Conservation (phyloP, 2,113 vertebrate genomes). For the Amazona guildingii region DNA sequence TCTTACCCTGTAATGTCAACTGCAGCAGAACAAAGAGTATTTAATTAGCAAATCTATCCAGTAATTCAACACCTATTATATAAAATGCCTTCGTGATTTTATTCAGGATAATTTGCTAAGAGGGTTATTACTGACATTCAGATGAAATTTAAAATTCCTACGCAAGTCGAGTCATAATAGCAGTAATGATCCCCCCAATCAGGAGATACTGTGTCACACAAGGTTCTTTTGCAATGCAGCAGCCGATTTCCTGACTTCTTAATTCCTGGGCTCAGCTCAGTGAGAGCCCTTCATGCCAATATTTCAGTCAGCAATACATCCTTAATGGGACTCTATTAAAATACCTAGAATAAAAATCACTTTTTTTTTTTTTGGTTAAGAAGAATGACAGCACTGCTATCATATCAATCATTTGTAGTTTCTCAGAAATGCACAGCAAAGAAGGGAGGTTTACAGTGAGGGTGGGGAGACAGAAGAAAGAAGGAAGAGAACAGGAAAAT, state of each 20-base stretch:
- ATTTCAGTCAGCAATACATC: slow-evolving; percentile 85
- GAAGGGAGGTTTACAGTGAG: slow-evolving; percentile 53
- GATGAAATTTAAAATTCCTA: slow-evolving; percentile 96
- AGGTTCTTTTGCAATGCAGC: slow-evolving; percentile 83
- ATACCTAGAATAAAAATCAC: slow-evolving; percentile 82
- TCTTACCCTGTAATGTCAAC: slow-evolving; percentile 89
- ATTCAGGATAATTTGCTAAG: slow-evolving; percentile 99
- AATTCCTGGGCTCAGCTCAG: slow-evolving; percentile 85
- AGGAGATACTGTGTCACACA: slow-evolving; percentile 89
- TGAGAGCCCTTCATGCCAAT: slow-evolving; percentile 85
- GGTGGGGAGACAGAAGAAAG: slow-evolving; percentile 60
- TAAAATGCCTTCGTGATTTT: slow-evolving; percentile 96
- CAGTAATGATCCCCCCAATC: slow-evolving; percentile 97
- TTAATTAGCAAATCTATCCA: slow-evolving; percentile 95
- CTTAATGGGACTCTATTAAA: slow-evolving; percentile 86
- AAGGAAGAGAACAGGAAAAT: slow-evolving; percentile 65
- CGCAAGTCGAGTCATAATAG: slow-evolving; percentile 92
- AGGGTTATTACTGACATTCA: slow-evolving; percentile 97
- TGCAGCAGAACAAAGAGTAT: slow-evolving; percentile 90
- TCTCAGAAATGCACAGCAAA: slow-evolving; percentile 67
- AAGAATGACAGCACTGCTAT: slow-evolving; percentile 82
- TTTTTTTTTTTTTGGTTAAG: slow-evolving; percentile 59
- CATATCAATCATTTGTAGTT: slow-evolving; percentile 78
- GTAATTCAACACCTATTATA: slow-evolving; percentile 93
- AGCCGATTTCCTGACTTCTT: slow-evolving; percentile 87